Evolutionary conservation across 2,113 vertebrate species (phyloP).

Genomic region (Genyomyrus donnyi): DNA sequence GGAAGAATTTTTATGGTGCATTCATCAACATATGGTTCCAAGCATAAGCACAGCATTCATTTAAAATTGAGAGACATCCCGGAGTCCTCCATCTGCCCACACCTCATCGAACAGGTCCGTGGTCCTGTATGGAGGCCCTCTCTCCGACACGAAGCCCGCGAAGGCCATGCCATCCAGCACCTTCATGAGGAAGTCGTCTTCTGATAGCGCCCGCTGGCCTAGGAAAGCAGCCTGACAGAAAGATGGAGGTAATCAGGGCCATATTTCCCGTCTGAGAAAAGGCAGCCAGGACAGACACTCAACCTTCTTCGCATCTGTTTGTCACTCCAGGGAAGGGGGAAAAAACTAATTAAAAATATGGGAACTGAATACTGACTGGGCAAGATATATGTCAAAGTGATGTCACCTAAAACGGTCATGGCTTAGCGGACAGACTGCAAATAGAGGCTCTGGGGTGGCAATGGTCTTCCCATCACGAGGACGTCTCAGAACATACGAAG

Average conservation of each 20-base stretch:
- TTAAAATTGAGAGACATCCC: neutral
- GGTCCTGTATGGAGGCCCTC: slow-evolving; percentile 79
- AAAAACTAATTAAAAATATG: neutral
- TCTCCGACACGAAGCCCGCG: slow-evolving; percentile 85
- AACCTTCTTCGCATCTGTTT: neutral
- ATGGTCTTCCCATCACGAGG: neutral
- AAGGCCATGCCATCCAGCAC: slow-evolving; percentile 97
- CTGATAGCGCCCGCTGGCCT: slow-evolving; percentile 77
- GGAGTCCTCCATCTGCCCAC: slow-evolving; percentile 11
- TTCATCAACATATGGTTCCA: neutral
- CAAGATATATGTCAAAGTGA: neutral
- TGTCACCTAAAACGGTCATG: neutral
- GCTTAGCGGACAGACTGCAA: neutral
- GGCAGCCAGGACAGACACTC: neutral
- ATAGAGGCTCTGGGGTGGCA: neutral
- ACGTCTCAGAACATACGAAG: neutral
- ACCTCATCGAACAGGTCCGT: slow-evolving; percentile 92
- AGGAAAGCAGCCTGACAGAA: slow-evolving; percentile 83
- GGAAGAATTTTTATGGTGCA: neutral
- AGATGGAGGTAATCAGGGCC: neutral
- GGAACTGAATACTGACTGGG: neutral
- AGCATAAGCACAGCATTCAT: neutral
- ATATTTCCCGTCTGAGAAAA: neutral
- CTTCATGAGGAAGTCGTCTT: slow-evolving; percentile 93
- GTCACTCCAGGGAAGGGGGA: neutral